Conservation (phyloP, 1,140 invertebrate species). For the Lordiphosa mommai region DNA sequence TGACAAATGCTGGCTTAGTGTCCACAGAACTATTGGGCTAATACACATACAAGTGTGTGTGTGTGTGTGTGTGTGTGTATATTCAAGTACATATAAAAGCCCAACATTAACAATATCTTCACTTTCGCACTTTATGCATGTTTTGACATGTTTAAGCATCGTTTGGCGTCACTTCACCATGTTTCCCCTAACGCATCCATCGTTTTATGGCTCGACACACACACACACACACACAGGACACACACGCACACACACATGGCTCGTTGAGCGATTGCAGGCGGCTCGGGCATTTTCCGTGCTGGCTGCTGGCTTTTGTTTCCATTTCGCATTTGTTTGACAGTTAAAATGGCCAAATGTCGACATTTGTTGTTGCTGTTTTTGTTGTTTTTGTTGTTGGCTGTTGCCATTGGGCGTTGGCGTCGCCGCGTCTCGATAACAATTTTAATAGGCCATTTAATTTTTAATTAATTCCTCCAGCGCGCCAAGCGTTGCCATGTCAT, state of each 20-base stretch:
- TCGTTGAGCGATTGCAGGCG: constrained; percentile 30
- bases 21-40: too few relatives aligned
- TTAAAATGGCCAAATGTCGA: constrained; percentile 5
- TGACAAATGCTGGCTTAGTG: too few relatives aligned
- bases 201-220: constrained; percentile 45
- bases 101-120: constrained; percentile 4
- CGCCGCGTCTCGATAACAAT: constrained; percentile 71
- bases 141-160: constrained; percentile 66
- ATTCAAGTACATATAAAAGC: constrained; percentile 6
- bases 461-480: constrained; percentile 76
- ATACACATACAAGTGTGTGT: background rate
- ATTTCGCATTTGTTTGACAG: constrained; percentile 23
- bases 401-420: constrained; percentile 31
- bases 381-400: background rate
- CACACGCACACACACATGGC: background rate
- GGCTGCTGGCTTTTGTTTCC: constrained; percentile 39
- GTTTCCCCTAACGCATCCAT: constrained; percentile 43
- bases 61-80: constrained; percentile 22
- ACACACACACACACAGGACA: constrained; percentile 8
- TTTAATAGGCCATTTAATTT: constrained; percentile 77
- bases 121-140: constrained; percentile 60
- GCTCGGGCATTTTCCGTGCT: constrained; percentile 13
- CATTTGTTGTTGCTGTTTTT: constrained; percentile 1
- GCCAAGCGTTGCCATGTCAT: constrained; percentile 63
- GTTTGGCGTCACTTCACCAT: constrained; percentile 60